Evolutionary conservation across 2,113 vertebrate species (phyloP).

Genomic region (Planiliza haematocheilus): DNA sequence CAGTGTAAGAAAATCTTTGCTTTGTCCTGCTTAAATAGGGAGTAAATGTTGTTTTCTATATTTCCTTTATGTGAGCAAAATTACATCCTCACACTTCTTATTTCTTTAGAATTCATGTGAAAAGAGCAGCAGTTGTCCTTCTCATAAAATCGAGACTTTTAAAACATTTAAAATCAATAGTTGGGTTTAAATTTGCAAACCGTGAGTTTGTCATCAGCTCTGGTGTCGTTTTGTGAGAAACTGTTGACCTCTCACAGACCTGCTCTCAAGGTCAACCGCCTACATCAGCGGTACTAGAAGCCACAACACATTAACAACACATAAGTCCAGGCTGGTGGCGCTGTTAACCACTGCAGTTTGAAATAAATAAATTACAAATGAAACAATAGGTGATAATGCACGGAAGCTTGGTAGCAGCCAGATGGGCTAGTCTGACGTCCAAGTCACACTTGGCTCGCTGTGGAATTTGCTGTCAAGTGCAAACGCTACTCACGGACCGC

Average conservation of each 20-base stretch:
- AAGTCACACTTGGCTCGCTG: background rate
- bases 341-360: constrained; percentile 5
- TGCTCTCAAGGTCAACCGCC: constrained; percentile 33
- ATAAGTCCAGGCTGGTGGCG: constrained; percentile 3
- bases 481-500: constrained; percentile 25
- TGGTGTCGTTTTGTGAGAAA: constrained; percentile 19
- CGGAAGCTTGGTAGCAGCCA: background rate
- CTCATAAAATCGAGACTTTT: background rate
- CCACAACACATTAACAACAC: constrained; percentile 32
- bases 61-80: constrained; percentile 15
- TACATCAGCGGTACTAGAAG: constrained; percentile 24
- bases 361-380: constrained; percentile 13
- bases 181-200: background rate
- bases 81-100: constrained; percentile 6
- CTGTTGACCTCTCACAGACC: constrained; percentile 26
- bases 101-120: background rate
- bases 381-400: background rate
- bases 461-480: constrained; percentile 41
- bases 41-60: constrained; percentile 14
- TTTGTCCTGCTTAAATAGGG: constrained; percentile 42
- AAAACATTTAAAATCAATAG: constrained; percentile 16
- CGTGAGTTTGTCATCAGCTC: background rate
- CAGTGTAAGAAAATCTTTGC: constrained; percentile 26
- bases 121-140: background rate
- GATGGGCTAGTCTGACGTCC: background rate